phyloP scores from a whole-genome alignment of 2,797 vertebrate genomes.

The Cirrhinus mrigala region DNA sequence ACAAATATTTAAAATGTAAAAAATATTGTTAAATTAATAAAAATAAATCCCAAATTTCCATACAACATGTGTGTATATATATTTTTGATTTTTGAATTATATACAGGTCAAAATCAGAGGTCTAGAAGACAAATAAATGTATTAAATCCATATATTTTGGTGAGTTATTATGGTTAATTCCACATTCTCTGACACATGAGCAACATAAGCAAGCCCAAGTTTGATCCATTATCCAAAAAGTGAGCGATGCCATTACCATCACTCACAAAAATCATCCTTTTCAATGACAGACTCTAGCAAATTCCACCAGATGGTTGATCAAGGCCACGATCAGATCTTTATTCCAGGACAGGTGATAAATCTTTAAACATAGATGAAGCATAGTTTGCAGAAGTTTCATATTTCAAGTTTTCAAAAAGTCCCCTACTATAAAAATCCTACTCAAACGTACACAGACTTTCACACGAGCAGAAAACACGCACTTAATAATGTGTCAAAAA shows the following conservation, averaged over 20 bases:
- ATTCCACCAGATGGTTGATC: neutral
- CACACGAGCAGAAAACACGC: neutral
- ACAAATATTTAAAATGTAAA: too few species aligned
- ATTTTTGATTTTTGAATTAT: too few species aligned
- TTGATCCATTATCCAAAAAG: neutral
- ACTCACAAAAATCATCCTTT: neutral
- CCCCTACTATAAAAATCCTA: neutral
- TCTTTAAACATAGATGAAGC: neutral
- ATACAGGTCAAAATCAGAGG: neutral
- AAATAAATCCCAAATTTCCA: too few species aligned
- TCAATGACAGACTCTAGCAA: neutral
- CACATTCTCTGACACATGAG: neutral
- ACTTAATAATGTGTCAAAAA: conserved; percentile 25
- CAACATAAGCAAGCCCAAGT: neutral
- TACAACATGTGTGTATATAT: too few species aligned
- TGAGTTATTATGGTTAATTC: neutral
- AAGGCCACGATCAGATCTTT: neutral
- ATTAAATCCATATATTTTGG: neutral
- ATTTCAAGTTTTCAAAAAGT: neutral
- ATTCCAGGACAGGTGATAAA: neutral
- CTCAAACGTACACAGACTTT: neutral
- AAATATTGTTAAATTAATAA: too few species aligned
- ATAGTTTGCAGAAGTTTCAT: neutral
- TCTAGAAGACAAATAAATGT: neutral
- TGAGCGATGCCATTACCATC: neutral